Conservation (phyloP, 1,140 invertebrate species). For the Halictus rubicundus region DNA sequence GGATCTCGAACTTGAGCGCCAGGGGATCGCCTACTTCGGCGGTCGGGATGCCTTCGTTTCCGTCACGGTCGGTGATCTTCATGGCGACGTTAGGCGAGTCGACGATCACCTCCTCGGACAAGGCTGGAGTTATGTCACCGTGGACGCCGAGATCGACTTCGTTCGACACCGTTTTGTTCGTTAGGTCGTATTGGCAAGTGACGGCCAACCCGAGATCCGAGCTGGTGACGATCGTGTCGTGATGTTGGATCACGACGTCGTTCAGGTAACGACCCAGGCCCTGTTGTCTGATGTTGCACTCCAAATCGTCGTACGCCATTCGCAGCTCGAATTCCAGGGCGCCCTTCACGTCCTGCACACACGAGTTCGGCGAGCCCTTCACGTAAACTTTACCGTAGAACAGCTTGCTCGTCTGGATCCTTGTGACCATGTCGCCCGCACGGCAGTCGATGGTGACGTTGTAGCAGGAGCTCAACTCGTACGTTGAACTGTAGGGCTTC, state of each 20-base stretch:
- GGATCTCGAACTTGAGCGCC: slow-evolving; percentile 94
- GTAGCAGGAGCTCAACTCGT: slow-evolving; percentile 96
- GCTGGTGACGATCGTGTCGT: slow-evolving; percentile 96
- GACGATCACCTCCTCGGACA: slow-evolving; percentile 92
- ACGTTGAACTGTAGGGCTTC: slow-evolving; percentile 93
- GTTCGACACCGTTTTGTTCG: slow-evolving; percentile 95
- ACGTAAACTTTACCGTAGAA: slow-evolving; percentile 97
- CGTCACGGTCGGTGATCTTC: slow-evolving; percentile 93
- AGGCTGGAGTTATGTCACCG: slow-evolving; percentile 89
- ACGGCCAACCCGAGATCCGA: slow-evolving; percentile 95
- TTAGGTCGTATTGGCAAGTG: slow-evolving; percentile 95
- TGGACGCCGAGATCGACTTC: slow-evolving; percentile 94
- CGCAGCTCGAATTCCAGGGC: slow-evolving; percentile 92
- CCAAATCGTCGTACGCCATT: slow-evolving; percentile 95
- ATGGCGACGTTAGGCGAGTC: slow-evolving; percentile 96
- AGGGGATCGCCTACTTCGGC: slow-evolving; percentile 94
- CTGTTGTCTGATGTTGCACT: slow-evolving; percentile 93
- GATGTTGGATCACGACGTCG: slow-evolving; percentile 95
- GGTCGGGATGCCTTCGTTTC: slow-evolving; percentile 89
- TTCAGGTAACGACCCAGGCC: slow-evolving; percentile 92
- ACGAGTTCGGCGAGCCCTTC: slow-evolving; percentile 95
- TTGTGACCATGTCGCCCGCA: slow-evolving; percentile 94
- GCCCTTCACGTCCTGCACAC: slow-evolving; percentile 91
- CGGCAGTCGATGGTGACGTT: slow-evolving; percentile 96
- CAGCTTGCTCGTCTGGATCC: slow-evolving; percentile 94